Percentiles rank a stretch among this genome's conserved stretches.
Conservation (phyloP, 2,888 invertebrate genomes). For the Chrysolina haemoptera region DNA sequence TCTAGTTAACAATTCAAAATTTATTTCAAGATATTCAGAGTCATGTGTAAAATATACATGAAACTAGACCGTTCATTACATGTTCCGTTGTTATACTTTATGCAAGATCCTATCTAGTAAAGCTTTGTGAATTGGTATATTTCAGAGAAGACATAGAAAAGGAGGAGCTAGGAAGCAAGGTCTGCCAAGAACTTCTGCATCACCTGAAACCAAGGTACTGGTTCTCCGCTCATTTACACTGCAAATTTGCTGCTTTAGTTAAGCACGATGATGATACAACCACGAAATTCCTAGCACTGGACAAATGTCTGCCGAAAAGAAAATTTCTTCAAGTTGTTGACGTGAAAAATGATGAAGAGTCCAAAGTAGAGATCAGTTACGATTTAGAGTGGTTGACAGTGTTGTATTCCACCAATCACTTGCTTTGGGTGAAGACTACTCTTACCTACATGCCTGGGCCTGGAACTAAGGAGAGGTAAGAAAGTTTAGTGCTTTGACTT, state of each 20-base stretch:
- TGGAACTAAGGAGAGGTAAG: constrained; percentile 77
- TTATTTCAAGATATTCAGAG: too few relatives aligned
- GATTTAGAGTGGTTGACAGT: constrained; percentile 97
- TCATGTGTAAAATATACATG: too few relatives aligned
- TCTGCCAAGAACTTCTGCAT: constrained; percentile 86
- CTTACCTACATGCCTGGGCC: constrained; percentile 88
- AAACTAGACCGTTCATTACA: too few relatives aligned
- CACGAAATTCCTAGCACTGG: constrained; percentile 94
- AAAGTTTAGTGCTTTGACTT: constrained; percentile 7
- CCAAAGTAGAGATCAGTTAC: constrained; percentile 76
- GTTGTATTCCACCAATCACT: constrained; percentile 89
- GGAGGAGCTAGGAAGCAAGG: constrained; percentile 89
- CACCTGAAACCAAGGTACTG: constrained; percentile 89
- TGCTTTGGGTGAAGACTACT: constrained; percentile 81
- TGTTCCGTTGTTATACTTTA: too few relatives aligned
- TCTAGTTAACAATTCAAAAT: too few relatives aligned
- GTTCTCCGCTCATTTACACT: constrained; percentile 98
- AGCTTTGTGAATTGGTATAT: too few relatives aligned
- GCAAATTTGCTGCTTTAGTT: constrained; percentile 92
- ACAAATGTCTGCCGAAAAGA: constrained; percentile 93
- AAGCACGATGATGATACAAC: constrained; percentile 75
- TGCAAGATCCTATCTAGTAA: too few relatives aligned
- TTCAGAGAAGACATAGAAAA: constrained; percentile 84
- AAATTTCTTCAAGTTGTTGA: constrained; percentile 89
- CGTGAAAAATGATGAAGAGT: constrained; percentile 73